phyloP scores from a whole-genome alignment of 2,888 invertebrate species.

The Xestoiulus laeticollis region DNA sequence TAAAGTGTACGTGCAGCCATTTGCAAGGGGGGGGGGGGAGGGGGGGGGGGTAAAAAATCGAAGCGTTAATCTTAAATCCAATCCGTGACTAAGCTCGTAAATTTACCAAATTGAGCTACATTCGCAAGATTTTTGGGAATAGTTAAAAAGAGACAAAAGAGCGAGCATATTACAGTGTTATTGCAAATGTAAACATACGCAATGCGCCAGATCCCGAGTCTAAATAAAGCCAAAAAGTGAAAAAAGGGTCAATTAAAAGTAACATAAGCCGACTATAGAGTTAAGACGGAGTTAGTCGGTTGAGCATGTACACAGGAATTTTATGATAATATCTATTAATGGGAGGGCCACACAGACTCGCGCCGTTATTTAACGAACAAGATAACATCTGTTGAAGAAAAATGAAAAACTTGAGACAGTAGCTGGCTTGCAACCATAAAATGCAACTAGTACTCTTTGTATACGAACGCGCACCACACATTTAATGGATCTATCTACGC shows the following conservation, averaged over 20 bases:
- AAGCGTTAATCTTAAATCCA: too few relatives aligned
- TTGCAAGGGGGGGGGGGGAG: constrained; percentile 59
- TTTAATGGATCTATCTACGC: constrained; percentile 29
- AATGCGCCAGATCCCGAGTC: background rate
- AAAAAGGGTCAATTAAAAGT: constrained; percentile 14
- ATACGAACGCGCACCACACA: constrained; percentile 3
- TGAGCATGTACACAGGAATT: background rate
- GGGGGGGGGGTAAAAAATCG: background rate
- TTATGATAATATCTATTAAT: constrained; percentile 27
- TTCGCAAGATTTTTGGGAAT: background rate
- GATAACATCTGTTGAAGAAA: constrained; percentile 30
- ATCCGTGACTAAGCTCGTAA: background rate
- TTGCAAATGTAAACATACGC: constrained; percentile 19
- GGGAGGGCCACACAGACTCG: background rate
- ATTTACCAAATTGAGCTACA: background rate
- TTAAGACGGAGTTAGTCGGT: background rate
- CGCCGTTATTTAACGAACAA: constrained; percentile 6
- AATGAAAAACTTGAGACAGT: constrained; percentile 17
- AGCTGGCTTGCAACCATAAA: constrained; percentile 4
- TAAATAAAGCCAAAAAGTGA: background rate
- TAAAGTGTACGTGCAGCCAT: background rate
- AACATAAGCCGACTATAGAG: constrained; percentile 14
- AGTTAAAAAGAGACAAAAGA: constrained; percentile 1
- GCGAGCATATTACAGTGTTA: constrained; percentile 27
- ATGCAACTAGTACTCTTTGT: constrained; percentile 14